Base-by-base conservation (phyloP, 2,888 invertebrate genomes). In the Spialia ferax region DNA sequence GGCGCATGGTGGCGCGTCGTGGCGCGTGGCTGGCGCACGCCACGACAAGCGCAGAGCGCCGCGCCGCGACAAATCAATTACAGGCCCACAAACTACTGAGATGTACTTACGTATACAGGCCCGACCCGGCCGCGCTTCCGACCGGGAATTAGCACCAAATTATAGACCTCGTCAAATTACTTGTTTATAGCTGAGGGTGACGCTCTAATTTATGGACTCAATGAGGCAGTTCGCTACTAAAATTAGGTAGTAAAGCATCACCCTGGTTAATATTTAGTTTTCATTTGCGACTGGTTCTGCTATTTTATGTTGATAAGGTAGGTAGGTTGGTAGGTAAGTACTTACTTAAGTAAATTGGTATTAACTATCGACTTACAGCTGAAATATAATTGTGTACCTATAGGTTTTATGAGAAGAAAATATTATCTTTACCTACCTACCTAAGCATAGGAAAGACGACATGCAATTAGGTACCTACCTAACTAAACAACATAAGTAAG, bases 51-150 rank as follows among this genome's bases (percentile, higher is more conserved):
- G 77, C 80, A 73, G 75, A 71, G 73, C 71, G 23, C 63, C 70
- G 64, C 61, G 73, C 77, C 85, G 87, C 86, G 92, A 91, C 92
- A 92, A 93, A 93, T 92, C 92, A 93, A 93, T 93, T 91, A 91
- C 87, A 88, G 85, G 84, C 84, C 83, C 80, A n/a, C n/a, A n/a
- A n/a, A n/a, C n/a, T n/a, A n/a, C n/a, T n/a, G n/a, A n/a, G n/a
- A n/a, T n/a, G n/a, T n/a, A n/a, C n/a, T n/a, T n/a, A n/a, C n/a
- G n/a, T n/a, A n/a, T 91, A 91, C 87, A 88, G 85, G 84, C 84
- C 83, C 80, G 79, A 80, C 71, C 72, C 66, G 81, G 85, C 83
- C 84, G 74, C 74, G 85, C 91, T 88, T 88, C 91, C 89, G 87
- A 86, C 82, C 75, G 70, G 72, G 79, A 88, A 91, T 91, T 90